Conservation (phyloP, 2,113 vertebrate genomes). For the Lepus timidus region DNA sequence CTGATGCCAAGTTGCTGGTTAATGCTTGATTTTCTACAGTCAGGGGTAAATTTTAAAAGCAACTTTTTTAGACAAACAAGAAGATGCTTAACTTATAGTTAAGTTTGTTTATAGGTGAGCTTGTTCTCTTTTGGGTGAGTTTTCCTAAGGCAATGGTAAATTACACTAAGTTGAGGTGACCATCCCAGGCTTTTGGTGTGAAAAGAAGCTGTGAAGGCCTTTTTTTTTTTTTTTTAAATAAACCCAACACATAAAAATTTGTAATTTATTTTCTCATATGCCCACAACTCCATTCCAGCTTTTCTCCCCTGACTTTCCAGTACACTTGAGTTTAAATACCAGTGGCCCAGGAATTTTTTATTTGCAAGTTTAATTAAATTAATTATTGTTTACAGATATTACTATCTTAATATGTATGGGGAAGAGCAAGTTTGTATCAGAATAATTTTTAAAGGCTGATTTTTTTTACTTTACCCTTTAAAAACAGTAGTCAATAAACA, state of each 20-base stretch:
- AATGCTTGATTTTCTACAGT: neutral
- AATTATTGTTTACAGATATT: slow-evolving; percentile 46
- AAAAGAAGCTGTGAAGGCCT: neutral
- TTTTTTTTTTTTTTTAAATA: slow-evolving; percentile 26
- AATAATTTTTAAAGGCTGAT: slow-evolving; percentile 50
- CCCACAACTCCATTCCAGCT: neutral
- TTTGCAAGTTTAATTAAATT: slow-evolving; percentile 61
- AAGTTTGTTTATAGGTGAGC: neutral
- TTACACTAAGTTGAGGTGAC: neutral
- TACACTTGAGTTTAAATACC: slow-evolving; percentile 27
- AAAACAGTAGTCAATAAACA: slow-evolving; percentile 38
- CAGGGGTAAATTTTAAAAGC: neutral
- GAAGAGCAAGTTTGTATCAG: slow-evolving; percentile 41
- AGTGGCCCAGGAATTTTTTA: neutral
- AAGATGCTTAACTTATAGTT: neutral
- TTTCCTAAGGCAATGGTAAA: neutral
- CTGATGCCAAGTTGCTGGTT: neutral
- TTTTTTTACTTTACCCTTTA: slow-evolving; percentile 39
- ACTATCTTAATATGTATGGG: neutral
- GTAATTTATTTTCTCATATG: neutral
- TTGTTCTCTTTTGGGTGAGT: neutral
- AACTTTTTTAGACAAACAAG: neutral
- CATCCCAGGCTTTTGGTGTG: neutral
- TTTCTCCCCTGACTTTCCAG: neutral
- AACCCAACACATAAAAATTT: neutral